These are phyloP conservation scores for Orussus abietinus DNA, from an alignment of 1,140 invertebrate species.

Conservation along the genomic window DNA sequence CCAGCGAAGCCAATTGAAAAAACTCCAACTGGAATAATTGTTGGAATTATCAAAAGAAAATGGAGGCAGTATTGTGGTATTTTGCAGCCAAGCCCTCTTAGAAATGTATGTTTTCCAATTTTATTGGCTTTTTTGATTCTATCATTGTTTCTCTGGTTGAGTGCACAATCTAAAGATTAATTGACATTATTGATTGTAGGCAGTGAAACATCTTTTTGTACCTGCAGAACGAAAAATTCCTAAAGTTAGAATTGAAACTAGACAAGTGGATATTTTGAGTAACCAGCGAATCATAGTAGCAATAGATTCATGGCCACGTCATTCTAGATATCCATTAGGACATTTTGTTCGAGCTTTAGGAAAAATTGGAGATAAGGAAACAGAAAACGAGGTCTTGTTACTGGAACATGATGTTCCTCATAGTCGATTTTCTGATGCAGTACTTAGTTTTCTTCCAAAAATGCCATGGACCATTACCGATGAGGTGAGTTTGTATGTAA, in stretches of 20 bases:
- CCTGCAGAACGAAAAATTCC: slow-evolving; percentile 88
- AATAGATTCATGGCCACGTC: slow-evolving; percentile 88
- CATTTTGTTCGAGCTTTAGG: slow-evolving; percentile 88
- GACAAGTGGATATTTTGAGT: slow-evolving; percentile 76
- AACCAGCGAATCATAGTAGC: slow-evolving; percentile 88
- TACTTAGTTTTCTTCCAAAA: slow-evolving; percentile 87
- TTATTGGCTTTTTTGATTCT: slow-evolving; percentile 7
- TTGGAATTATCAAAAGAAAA: slow-evolving; percentile 93
- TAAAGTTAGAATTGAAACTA: slow-evolving; percentile 86
- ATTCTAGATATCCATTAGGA: slow-evolving; percentile 75
- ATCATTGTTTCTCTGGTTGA: neutral
- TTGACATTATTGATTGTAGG: slow-evolving; percentile 49
- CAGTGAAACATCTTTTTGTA: slow-evolving; percentile 78
- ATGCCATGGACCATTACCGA: slow-evolving; percentile 86
- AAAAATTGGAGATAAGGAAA: slow-evolving; percentile 77
- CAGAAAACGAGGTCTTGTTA: slow-evolving; percentile 93
- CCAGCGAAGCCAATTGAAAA: slow-evolving; percentile 46
- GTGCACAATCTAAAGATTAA: slow-evolving; percentile 4
- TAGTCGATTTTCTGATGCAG: slow-evolving; percentile 89
- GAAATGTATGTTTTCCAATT: too few species aligned
- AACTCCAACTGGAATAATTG: slow-evolving; percentile 82
- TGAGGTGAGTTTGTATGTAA: slow-evolving; percentile 60
- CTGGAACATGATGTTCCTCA: slow-evolving; percentile 98
- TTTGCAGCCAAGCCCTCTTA: slow-evolving; percentile 72
- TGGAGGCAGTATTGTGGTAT: slow-evolving; percentile 98